Percentiles rank a stretch among this genome's conserved stretches.
Conservation (phyloP, 2,888 invertebrate genomes). For the Drosophila lacicola region DNA sequence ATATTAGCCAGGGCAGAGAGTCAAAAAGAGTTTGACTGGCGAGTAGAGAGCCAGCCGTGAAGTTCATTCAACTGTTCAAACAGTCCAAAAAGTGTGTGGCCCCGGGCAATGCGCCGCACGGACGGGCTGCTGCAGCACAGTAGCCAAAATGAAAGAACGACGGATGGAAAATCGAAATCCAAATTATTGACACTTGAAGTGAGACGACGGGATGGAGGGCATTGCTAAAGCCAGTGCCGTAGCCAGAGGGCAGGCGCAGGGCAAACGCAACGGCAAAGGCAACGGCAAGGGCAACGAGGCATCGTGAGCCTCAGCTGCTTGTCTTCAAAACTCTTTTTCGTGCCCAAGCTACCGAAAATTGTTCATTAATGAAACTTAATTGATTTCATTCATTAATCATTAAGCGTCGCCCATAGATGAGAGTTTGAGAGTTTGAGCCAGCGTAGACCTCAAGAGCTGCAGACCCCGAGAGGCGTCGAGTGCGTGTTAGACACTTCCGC, state of each 20-base stretch:
- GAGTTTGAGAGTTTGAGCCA: slow-evolving; percentile 13
- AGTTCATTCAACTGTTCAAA: slow-evolving; percentile 61
- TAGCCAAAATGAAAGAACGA: slow-evolving; percentile 48
- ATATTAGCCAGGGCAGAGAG: slow-evolving; percentile 49
- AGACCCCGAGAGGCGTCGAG: slow-evolving; percentile 31
- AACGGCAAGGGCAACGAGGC: background rate
- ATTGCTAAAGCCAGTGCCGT: slow-evolving; percentile 14
- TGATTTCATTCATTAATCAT: slow-evolving; percentile 84
- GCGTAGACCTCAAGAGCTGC: slow-evolving; percentile 10
- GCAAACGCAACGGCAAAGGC: background rate
- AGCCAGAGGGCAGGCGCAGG: slow-evolving; percentile 7
- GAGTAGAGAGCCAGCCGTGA: slow-evolving; percentile 30
- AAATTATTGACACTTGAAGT: slow-evolving; percentile 81
- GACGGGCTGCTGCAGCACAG: slow-evolving; percentile 43
- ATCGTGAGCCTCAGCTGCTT: slow-evolving; percentile 34
- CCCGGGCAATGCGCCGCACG: slow-evolving; percentile 15
- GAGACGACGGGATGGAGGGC: slow-evolving; percentile 49
- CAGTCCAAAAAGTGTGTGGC: slow-evolving; percentile 21
- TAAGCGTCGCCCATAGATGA: slow-evolving; percentile 59
- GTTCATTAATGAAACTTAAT: slow-evolving; percentile 83
- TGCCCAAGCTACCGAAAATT: slow-evolving; percentile 71
- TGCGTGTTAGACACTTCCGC: slow-evolving; percentile 51
- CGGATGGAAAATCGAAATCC: slow-evolving; percentile 48
- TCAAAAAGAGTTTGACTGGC: slow-evolving; percentile 18
- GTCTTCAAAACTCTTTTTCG: slow-evolving; percentile 43